phyloP scores from a whole-genome alignment of 2,113 vertebrate species.

The Sturnira hondurensis region DNA sequence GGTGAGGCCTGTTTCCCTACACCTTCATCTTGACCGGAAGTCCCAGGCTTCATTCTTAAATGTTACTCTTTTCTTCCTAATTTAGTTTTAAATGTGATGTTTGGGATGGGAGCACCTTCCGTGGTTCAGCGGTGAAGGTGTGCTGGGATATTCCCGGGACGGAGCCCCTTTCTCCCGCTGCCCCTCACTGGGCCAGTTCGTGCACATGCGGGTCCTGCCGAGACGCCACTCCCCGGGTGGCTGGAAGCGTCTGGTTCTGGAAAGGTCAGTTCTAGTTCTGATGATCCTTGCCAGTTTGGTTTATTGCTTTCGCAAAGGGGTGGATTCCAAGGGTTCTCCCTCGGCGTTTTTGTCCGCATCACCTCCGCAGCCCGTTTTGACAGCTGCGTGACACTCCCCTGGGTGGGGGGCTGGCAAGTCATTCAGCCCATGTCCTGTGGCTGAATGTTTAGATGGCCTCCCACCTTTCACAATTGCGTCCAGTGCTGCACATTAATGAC shows the following conservation, averaged over 20 bases:
- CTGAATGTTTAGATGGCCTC: not conserved
- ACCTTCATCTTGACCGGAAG: too few relatives aligned
- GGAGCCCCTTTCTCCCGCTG: not conserved
- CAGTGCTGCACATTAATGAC: not conserved
- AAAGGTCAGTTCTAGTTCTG: not conserved
- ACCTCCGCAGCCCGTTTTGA: not conserved
- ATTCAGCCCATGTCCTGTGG: not conserved
- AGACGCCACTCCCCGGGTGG: not conserved
- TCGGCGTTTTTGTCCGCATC: not conserved
- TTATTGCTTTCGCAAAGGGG: not conserved
- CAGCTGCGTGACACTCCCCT: not conserved
- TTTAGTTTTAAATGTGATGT: not conserved
- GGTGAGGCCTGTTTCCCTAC: too few relatives aligned
- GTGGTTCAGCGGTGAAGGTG: not conserved
- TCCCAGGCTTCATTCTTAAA: not conserved
- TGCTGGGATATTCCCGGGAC: fast-evolving
- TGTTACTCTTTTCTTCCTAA: fast-evolving
- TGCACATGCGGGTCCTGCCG: not conserved
- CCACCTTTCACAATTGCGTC: not conserved
- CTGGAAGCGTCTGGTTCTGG: not conserved
- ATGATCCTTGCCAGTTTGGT: not conserved
- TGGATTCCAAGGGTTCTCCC: not conserved
- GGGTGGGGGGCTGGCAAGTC: not conserved
- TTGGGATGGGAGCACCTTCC: not conserved
- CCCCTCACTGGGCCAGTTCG: too few relatives aligned